Evolutionary conservation across 2,113 vertebrate genomes (phyloP).

Genomic region (Glaucomys volans): DNA sequence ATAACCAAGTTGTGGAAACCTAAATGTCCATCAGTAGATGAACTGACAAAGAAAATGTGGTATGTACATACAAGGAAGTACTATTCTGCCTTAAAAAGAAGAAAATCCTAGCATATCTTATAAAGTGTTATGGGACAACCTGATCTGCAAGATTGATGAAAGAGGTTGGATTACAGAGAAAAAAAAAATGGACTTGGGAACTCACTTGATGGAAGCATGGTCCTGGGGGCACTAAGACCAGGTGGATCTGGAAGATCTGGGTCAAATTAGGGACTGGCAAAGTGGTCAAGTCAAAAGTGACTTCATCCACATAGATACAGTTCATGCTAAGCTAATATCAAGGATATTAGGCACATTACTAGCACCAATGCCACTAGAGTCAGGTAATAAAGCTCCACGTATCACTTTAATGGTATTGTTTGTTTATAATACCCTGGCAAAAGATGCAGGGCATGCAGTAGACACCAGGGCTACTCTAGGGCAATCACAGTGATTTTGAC

Average conservation of each 20-base stretch:
- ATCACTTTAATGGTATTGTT: not conserved
- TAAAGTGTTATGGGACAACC: not conserved
- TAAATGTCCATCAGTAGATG: not conserved
- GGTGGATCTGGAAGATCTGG: not conserved
- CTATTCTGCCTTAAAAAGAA: not conserved
- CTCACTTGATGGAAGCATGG: not conserved
- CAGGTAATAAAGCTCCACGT: not conserved
- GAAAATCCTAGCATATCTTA: not conserved
- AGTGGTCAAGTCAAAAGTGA: not conserved
- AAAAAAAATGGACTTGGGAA: not conserved
- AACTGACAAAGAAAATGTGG: not conserved
- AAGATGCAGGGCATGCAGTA: not conserved
- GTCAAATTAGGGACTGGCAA: not conserved
- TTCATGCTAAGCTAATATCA: not conserved
- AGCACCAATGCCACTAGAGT: not conserved
- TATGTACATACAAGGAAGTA: not conserved
- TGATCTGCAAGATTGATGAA: not conserved
- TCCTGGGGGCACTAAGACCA: not conserved
- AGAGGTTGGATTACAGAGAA: not conserved
- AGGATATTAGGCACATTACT: not conserved
- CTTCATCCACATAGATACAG: not conserved
- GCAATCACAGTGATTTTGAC: not conserved
- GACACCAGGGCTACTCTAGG: not conserved
- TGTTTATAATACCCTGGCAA: not conserved
- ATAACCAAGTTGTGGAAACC: not conserved